Percentiles rank a stretch among this genome's conserved stretches.
These are phyloP conservation scores for Psilanteris sp. DNA, from an alignment of 1,140 invertebrate species.

Conservation along the genomic window DNA sequence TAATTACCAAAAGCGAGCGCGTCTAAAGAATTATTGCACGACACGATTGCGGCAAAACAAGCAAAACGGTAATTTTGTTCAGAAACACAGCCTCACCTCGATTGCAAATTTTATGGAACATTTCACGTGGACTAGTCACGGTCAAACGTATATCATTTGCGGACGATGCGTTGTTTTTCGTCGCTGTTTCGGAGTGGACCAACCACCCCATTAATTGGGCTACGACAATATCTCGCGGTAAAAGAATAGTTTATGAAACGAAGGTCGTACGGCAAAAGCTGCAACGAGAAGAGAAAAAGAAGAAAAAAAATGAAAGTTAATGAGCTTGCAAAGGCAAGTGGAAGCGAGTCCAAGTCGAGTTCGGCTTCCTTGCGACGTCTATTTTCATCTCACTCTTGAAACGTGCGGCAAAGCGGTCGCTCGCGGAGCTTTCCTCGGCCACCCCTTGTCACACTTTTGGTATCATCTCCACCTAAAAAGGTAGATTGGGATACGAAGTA, in stretches of 20 bases:
- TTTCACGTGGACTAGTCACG: slow-evolving; percentile 42
- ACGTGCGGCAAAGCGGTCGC: slow-evolving; percentile 62
- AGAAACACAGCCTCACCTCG: slow-evolving; percentile 11
- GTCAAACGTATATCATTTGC: slow-evolving; percentile 36
- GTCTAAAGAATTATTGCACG: no score
- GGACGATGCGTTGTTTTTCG: slow-evolving; percentile 9
- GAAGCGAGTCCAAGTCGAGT: slow-evolving; percentile 25
- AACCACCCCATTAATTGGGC: neutral
- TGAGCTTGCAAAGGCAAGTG: slow-evolving; percentile 13
- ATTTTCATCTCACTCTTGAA: slow-evolving; percentile 76
- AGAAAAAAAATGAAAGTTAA: no score
- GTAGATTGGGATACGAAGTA: slow-evolving; percentile 79
- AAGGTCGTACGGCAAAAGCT: neutral
- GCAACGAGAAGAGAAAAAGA: slow-evolving; percentile 5
- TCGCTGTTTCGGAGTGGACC: neutral
- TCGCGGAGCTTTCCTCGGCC: slow-evolving; percentile 70
- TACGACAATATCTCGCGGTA: neutral
- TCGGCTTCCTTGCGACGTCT: slow-evolving; percentile 61
- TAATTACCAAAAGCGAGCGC: no score
- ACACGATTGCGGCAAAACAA: neutral
- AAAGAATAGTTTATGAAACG: neutral
- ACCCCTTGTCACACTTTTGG: slow-evolving; percentile 76
- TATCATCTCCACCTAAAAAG: slow-evolving; percentile 80
- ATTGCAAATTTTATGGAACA: slow-evolving; percentile 36
- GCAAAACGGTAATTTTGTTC: slow-evolving; percentile 17